Base-by-base conservation (phyloP, 2,113 vertebrate genomes). In the Vulpes vulpes region DNA sequence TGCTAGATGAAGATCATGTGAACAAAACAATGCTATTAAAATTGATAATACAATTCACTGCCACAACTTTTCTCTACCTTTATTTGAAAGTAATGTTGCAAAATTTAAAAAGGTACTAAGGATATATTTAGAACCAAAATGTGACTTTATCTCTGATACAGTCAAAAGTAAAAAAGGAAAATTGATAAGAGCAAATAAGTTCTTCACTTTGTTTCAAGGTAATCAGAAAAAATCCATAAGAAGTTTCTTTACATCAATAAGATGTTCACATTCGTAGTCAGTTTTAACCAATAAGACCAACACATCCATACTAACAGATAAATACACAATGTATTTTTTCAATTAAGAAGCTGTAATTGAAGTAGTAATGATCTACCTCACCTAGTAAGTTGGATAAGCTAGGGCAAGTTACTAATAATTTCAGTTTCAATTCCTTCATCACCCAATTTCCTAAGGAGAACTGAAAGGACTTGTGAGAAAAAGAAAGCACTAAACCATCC, bases 141-240 rank as follows among this genome's bases (percentile, higher is more conserved):
- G 25, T 62, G 65, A 91, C 78, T 87, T 73, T 80, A 73, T 82
- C 53, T 93, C 53, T 93, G 19, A 80, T 71, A 43, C 8, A 85
- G 27, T 76, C 60, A 83, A 78, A 97, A 94, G 17, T 17, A 88
- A 65, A 49, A 57, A 30, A 87, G 80, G 76, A 74, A 14, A 92
- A 96, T 10, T 49, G 7, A 30, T 88, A 59, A 90, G 49, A 83
- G 43, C 22, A 96, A 91, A 79, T 59, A 23, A 62, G 0, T 76
- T 71, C 55, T 81, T 88, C 17, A 49, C 81, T 15, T 1, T 38
- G 17, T 87, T 95, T 93, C 73, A 91, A 84, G 69, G n/a, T 65
- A 69, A 81, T 27, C 30, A 76, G n/a, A 60, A 76, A 88, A 79
- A 76, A 79, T 57, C 32, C 30, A 14, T 65, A 32, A 51, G 6